Base-by-base conservation (phyloP, 2,113 vertebrate genomes). In the Labeo catla region DNA sequence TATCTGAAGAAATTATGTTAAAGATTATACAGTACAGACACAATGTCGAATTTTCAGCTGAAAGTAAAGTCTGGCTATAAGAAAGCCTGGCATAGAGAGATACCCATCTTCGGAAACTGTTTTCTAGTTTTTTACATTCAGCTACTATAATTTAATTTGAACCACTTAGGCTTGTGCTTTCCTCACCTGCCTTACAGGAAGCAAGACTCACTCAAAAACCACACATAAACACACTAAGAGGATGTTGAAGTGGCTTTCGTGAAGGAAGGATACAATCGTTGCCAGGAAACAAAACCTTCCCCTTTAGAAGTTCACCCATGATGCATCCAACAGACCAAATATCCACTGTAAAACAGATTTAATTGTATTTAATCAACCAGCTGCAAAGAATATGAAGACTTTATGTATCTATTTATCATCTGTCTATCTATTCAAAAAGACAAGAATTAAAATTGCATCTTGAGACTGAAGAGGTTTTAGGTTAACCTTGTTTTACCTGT, bases 301-400 rank as follows among this genome's bases (percentile, higher is more conserved):
- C 97, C 90, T 98, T 99, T 90, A 99, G 90, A 61, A 99, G 94
- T 88, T 99, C 98, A 68, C 98, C 98, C 98, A 99, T 99, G 91
- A 99, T 99, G 93, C 98, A 99, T 63, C 98, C 98, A 84, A 99
- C 98, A 0, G 98, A 99, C 98, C 98, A 99, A 92, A 99, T 99
- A 91, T 99, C 98, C 93, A 99, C 98, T 99, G 95, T 54, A 92
- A 93, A 36, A 92, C 84, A 92, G 12, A 85, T 76, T 89, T 23
- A 12, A 47, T 16, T 9, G 0, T 49, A 28, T 66, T 81, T 47
- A 28, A 9, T 63, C 34, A 80, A 66, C n/a, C 21, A 65, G 0
- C 12, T 78, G 6, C 50, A 36, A 3, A 9, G 13, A 50, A 10
- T 4, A 76, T 52, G 50, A 50, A 15, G 21, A 36, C 19, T 4